Conservation (phyloP, 2,797 vertebrate species). For the Glyptemys insculpta region DNA sequence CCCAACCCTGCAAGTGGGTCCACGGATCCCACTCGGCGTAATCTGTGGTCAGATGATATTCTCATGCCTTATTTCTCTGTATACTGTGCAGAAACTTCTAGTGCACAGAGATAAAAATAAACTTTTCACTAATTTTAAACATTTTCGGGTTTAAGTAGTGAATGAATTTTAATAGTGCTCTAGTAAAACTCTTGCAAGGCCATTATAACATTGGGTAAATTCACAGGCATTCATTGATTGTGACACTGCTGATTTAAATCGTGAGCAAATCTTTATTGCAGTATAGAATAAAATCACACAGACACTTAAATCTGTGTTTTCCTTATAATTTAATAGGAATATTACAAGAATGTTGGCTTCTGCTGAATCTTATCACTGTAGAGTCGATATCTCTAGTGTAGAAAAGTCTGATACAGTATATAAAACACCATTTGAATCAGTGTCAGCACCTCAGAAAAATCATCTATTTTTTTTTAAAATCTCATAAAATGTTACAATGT, state of each 20-base stretch:
- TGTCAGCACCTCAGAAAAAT: background rate
- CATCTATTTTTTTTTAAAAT: background rate
- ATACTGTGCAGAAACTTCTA: background rate
- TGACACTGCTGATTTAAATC: background rate
- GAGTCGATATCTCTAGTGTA: background rate
- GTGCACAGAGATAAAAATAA: background rate
- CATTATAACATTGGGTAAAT: background rate
- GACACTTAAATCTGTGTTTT: background rate
- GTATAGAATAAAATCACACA: background rate
- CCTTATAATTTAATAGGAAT: background rate
- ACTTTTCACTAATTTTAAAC: background rate
- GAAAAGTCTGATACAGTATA: background rate
- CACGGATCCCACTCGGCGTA: background rate
- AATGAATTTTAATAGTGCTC: background rate
- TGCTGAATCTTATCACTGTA: background rate
- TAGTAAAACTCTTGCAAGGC: background rate
- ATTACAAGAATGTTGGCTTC: background rate
- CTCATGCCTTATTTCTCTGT: background rate
- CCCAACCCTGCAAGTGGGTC: background rate
- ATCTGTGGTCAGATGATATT: background rate
- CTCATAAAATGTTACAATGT: background rate
- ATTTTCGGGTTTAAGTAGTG: background rate
- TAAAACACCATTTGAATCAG: background rate
- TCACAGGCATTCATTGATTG: accelerated
- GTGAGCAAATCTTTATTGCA: background rate